Evolutionary conservation across 2,888 invertebrate species (phyloP).

Genomic region (Zaprionus obscuricornis): DNA sequence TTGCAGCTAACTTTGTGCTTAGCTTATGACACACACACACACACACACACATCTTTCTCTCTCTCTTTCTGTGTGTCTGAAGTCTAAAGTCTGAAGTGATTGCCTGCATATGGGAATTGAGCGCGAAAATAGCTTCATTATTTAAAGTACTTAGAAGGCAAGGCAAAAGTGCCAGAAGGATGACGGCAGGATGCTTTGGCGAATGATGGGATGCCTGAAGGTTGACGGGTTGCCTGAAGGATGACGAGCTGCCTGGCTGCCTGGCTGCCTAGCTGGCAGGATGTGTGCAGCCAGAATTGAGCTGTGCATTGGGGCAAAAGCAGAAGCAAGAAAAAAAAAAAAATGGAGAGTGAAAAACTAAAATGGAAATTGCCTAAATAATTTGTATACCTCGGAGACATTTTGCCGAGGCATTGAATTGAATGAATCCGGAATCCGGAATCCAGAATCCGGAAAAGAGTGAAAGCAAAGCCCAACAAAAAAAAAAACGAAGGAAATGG

Average conservation of each 20-base stretch:
- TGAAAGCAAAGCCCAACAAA: conserved; percentile 10
- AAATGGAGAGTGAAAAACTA: conserved; percentile 34
- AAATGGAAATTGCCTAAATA: conserved; percentile 70
- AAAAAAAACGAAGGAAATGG: conserved; percentile 7
- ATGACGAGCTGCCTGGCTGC: conserved; percentile 2
- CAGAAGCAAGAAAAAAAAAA: background rate
- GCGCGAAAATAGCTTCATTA: conserved; percentile 77
- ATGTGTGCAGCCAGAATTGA: conserved; percentile 53
- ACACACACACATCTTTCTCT: background rate
- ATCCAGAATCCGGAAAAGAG: conserved; percentile 8
- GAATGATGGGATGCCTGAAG: conserved; percentile 3
- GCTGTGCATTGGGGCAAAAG: conserved; percentile 49
- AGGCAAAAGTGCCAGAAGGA: background rate
- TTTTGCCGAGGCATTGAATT: conserved; percentile 13
- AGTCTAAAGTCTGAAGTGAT: conserved; percentile 60
- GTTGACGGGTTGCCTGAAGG: conserved; percentile 1
- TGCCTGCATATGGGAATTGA: conserved; percentile 74
- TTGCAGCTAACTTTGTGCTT: conserved; percentile 31
- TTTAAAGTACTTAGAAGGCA: conserved; percentile 69
- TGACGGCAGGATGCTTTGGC: background rate
- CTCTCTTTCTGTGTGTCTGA: background rate
- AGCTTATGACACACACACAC: no score
- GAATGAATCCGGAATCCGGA: conserved; percentile 25
- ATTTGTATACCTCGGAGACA: conserved; percentile 63
- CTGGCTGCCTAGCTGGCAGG: conserved; percentile 12